Percentiles rank a stretch among this genome's conserved stretches.
Conservation (phyloP, 2,797 vertebrate genomes). For the Hypotaenidia okinawae region DNA sequence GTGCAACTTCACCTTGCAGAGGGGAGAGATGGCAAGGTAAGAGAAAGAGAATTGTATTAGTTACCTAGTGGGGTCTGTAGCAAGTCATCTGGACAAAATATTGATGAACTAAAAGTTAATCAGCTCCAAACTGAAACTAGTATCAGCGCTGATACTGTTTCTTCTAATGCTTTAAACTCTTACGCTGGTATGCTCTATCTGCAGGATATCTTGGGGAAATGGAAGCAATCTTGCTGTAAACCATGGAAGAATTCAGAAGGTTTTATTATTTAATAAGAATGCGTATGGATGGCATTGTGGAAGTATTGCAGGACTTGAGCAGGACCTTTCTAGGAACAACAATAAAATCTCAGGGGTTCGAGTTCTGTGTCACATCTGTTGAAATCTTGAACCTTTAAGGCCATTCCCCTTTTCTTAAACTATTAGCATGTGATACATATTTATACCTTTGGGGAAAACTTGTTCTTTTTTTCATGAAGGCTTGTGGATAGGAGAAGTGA, state of each 20-base stretch:
- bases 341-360: not conserved
- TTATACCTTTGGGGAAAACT: not conserved
- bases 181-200: not conserved
- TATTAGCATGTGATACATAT: not conserved
- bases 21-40: not conserved
- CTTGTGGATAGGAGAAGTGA: not conserved
- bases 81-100: not conserved
- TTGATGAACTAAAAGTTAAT: not conserved
- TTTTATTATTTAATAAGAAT: not conserved
- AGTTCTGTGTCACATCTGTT: constrained; percentile 20
- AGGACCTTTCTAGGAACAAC: not conserved
- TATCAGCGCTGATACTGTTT: not conserved
- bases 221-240: not conserved
- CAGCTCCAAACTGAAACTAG: not conserved
- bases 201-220: not conserved
- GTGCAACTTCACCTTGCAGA: not conserved
- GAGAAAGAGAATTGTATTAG: not conserved
- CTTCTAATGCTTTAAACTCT: not conserved
- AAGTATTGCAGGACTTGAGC: not conserved
- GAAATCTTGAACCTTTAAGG: not conserved
- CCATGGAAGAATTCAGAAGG: not conserved
- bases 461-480: not conserved
- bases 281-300: not conserved
- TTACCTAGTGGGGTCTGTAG: not conserved
- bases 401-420: not conserved